Base-by-base conservation (phyloP, 1,140 invertebrate genomes). In the Formica exsecta region DNA sequence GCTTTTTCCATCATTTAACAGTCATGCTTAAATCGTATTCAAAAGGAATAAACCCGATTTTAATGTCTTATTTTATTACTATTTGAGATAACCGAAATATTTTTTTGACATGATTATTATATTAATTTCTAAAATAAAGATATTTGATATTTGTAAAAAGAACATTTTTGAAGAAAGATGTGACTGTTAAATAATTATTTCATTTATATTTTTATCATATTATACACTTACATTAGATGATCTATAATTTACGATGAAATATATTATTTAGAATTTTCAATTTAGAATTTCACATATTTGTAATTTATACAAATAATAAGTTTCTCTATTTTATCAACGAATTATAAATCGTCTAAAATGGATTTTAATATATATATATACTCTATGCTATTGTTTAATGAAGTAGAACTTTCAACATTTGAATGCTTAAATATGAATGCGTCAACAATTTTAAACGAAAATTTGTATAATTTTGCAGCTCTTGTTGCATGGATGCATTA, bases 391-490 rank as follows among this genome's bases (percentile, higher is more conserved):
- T 51, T 51, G 36, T 62, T 76, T 76, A 29, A 76, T 29, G 22
- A 19, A 76, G 9, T n/a, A 19, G 38, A 76, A 32, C 16, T 41
- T 32, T 29, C 9, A 11, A 62, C 22, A 16, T 62, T 44, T 6
- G 9, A 76, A 76, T 6, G 3, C 22, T 44, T 61, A 41, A 38
- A 66, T 65, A 38, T 29, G 25, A 29, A 29, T 54, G 16, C 19
- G 29, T 16, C 7, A 29, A 32, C 9, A 36, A 59, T 73, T 61
- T 44, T 59, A 16, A 81, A 44, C 22, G 19, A 59, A 71, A 80
- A 32, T 51, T 68, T 68, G 44, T 29, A 36, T 36, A 41, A 57
- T 71, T 80, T 7, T 9, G 65, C 59, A 5, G 22, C 70, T 71
- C 38, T 29, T 22, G 77, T 57, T 41, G 6, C 65, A 19, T 1